Conservation (phyloP, 2,888 invertebrate genomes). For the Tetanocera ferruginea region DNA sequence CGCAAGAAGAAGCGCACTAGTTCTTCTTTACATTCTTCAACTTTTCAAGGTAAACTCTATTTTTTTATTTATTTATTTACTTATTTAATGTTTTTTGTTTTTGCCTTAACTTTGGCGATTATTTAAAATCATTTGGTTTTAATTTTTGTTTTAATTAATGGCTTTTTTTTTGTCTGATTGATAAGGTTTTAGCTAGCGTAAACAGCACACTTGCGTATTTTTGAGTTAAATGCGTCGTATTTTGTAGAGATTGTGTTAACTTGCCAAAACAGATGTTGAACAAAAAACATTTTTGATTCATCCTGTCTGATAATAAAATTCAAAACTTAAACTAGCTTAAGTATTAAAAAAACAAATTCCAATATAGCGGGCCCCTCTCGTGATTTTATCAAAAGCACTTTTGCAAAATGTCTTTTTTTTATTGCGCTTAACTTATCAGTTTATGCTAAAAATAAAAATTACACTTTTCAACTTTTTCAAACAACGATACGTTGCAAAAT, state of each 20-base stretch:
- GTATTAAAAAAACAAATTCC: too few relatives aligned
- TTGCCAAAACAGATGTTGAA: not conserved
- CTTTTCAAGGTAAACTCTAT: slow-evolving; percentile 82
- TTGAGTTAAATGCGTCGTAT: not conserved
- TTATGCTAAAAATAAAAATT: too few relatives aligned
- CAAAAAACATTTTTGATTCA: not conserved
- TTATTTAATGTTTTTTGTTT: not conserved
- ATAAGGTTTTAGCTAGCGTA: slow-evolving; percentile 2
- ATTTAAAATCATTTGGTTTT: not conserved
- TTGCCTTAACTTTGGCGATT: not conserved
- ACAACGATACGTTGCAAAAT: too few relatives aligned
- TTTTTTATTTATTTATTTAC: not conserved
- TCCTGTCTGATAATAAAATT: too few relatives aligned
- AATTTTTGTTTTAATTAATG: not conserved
- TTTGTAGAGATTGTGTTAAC: too few relatives aligned
- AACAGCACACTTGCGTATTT: not conserved
- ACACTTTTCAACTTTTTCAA: too few relatives aligned
- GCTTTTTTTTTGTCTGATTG: not conserved
- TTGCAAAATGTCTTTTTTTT: too few relatives aligned
- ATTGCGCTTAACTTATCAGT: too few relatives aligned
- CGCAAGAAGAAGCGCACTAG: slow-evolving; percentile 93
- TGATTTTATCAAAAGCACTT: too few relatives aligned
- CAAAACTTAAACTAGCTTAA: too few relatives aligned
- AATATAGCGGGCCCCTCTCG: too few relatives aligned
- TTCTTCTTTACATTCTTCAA: slow-evolving; percentile 88